These are phyloP conservation scores for Carettochelys insculpta DNA, from an alignment of 2,113 vertebrate genomes.

Conservation along the genomic window DNA sequence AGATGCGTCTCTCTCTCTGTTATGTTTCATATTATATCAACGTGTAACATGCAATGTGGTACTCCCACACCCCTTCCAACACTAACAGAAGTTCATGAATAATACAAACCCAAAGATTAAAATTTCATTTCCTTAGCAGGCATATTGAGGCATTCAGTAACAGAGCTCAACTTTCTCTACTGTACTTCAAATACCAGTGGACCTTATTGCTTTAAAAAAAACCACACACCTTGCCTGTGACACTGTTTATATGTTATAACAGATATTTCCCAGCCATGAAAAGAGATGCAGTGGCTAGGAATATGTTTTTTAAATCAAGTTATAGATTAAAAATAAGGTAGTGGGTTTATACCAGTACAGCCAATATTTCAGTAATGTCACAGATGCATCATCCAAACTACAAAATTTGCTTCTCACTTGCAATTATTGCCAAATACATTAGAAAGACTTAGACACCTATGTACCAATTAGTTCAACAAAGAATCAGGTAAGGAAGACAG, in stretches of 20 bases:
- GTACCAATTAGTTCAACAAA: too few species aligned
- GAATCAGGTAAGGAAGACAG: too few species aligned
- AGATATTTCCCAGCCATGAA: background rate
- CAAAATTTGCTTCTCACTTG: too few species aligned
- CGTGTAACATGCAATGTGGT: rapidly evolving
- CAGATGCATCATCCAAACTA: background rate
- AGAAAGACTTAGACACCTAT: too few species aligned
- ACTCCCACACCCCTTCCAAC: background rate
- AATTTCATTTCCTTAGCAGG: too few species aligned
- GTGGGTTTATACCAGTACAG: background rate
- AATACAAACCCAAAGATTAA: background rate
- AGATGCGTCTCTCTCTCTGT: too few species aligned
- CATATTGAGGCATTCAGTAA: too few species aligned
- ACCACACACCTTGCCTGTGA: background rate
- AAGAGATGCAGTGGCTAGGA: rapidly evolving
- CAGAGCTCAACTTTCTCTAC: background rate
- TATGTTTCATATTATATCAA: too few species aligned
- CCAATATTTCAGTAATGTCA: background rate
- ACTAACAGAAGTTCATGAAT: background rate
- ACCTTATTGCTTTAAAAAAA: background rate
- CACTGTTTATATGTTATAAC: background rate
- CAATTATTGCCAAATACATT: background rate
- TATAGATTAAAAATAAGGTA: rapidly evolving
- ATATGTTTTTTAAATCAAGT: background rate
- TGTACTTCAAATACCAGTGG: background rate